Percentiles rank a stretch among this genome's conserved stretches.
Evolutionary conservation across 1,140 invertebrate genomes (phyloP).

Genomic region (Philaenus spumarius): DNA sequence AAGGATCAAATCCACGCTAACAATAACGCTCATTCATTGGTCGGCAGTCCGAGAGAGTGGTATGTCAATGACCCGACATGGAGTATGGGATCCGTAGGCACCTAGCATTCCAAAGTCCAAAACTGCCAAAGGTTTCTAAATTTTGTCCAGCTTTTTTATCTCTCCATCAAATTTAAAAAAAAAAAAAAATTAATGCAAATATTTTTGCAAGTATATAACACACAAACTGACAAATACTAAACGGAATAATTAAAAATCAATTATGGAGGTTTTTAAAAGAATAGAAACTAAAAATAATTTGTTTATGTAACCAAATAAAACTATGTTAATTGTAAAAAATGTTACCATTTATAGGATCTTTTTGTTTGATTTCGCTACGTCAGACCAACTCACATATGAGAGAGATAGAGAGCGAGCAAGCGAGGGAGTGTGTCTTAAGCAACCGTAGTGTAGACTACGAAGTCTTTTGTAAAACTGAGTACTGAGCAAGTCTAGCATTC

Average conservation of each 20-base stretch:
- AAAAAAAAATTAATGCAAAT: too few species aligned
- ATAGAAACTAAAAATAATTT: slow-evolving; percentile 10
- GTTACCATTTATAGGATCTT: background rate
- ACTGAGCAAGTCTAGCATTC: slow-evolving; percentile 17
- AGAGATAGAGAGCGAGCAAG: background rate
- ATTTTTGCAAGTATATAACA: too few species aligned
- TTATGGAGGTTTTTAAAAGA: background rate
- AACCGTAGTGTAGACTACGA: background rate
- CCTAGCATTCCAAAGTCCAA: too few species aligned
- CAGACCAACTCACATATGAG: slow-evolving; percentile 1
- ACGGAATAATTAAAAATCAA: background rate
- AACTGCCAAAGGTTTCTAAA: too few species aligned
- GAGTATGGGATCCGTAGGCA: too few species aligned
- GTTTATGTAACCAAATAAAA: background rate
- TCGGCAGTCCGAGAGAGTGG: too few species aligned
- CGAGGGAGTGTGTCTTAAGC: slow-evolving; percentile 4
- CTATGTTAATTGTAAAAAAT: background rate
- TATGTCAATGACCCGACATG: too few species aligned
- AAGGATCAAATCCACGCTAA: too few species aligned
- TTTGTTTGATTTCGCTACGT: background rate
- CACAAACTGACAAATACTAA: too few species aligned
- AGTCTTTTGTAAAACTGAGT: background rate
- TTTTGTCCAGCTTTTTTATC: too few species aligned
- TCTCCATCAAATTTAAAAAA: too few species aligned
- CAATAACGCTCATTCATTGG: too few species aligned